These are phyloP conservation scores for Trachurus trachurus DNA, from an alignment of 2,797 vertebrate genomes.

Conservation along the genomic window DNA sequence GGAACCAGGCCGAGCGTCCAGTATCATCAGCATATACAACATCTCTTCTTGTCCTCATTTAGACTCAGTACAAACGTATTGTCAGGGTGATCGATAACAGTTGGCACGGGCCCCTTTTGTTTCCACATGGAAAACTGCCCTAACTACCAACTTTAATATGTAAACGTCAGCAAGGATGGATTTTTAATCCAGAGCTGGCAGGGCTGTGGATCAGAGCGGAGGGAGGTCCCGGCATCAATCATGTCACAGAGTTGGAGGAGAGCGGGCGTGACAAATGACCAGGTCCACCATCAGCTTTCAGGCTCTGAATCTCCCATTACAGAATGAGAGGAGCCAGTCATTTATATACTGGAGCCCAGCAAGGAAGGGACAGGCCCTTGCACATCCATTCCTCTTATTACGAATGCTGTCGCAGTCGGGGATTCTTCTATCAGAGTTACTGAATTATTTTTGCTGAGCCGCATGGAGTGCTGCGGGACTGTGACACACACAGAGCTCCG, in stretches of 20 bases:
- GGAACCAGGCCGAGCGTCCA: constrained; percentile 2
- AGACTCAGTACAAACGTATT: constrained; percentile 41
- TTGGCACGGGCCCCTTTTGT: constrained; percentile 61
- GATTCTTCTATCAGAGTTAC: constrained; percentile 32
- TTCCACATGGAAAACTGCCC: constrained; percentile 75
- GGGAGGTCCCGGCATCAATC: constrained; percentile 77
- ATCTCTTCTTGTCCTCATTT: constrained; percentile 41
- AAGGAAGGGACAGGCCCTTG: constrained; percentile 29
- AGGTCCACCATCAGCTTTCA: constrained; percentile 66
- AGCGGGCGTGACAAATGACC: constrained; percentile 79
- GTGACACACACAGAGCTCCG: constrained; percentile 14
- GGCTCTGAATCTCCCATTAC: constrained; percentile 59
- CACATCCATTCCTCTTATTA: constrained; percentile 37
- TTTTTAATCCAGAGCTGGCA: constrained; percentile 80
- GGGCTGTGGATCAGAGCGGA: constrained; percentile 69
- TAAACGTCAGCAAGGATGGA: constrained; percentile 81
- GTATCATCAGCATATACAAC: constrained; percentile 29
- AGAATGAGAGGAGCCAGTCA: constrained; percentile 53
- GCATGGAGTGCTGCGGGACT: constrained; percentile 13
- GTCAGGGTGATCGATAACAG: constrained; percentile 76
- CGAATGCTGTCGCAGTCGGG: constrained; percentile 24
- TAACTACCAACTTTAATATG: constrained; percentile 82
- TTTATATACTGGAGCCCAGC: constrained; percentile 49
- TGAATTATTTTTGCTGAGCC: constrained; percentile 36
- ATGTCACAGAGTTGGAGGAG: constrained; percentile 66